Evolutionary conservation across 2,113 vertebrate species (phyloP).

Genomic region (Calonectris borealis): DNA sequence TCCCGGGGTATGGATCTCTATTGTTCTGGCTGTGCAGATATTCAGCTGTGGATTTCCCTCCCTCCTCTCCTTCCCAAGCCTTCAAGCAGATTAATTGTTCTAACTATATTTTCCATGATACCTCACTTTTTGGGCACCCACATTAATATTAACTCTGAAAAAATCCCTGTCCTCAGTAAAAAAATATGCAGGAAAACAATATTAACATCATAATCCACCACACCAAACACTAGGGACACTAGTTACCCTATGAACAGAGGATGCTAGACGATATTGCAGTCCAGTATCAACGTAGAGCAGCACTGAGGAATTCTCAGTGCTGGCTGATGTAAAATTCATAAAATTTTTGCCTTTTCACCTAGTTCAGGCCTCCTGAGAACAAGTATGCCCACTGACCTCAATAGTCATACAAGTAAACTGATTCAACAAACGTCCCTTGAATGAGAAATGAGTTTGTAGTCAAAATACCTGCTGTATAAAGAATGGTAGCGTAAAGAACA

Average conservation of each 20-base stretch:
- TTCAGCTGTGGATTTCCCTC: neutral
- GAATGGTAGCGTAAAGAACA: neutral
- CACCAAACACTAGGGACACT: neutral
- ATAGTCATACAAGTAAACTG: neutral
- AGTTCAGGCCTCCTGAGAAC: neutral
- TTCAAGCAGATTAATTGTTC: neutral
- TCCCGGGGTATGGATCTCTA: neutral
- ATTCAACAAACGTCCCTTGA: neutral
- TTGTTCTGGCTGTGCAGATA: neutral
- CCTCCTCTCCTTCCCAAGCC: neutral
- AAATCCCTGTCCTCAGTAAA: neutral
- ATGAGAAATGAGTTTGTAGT: neutral
- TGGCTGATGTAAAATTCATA: neutral
- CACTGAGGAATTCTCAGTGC: neutral
- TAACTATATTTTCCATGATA: neutral
- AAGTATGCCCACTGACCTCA: neutral
- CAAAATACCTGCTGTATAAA: neutral
- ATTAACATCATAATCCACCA: neutral
- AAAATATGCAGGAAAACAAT: neutral
- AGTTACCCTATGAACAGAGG: neutral
- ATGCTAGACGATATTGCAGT: neutral
- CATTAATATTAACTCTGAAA: neutral
- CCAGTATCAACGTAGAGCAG: neutral
- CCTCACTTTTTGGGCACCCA: neutral
- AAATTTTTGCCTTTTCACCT: neutral